A percentile compares a stretch with the other conserved stretches of the same genome.
These are phyloP conservation scores for Epiblema foenella DNA, from an alignment of 2,888 invertebrate genomes.

Conservation along the genomic window DNA sequence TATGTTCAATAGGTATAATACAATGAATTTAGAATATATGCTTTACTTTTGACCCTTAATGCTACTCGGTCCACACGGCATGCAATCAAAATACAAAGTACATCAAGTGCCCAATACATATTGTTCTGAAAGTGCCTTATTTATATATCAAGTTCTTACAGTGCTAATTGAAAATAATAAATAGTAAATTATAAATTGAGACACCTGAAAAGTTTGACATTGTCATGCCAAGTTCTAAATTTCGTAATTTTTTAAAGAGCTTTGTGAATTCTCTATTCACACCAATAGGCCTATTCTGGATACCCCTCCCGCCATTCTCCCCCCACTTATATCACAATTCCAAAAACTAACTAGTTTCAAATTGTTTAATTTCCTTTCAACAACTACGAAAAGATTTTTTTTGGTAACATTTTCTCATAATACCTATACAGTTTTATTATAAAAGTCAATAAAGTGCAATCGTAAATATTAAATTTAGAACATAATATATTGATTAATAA, in stretches of 20 bases:
- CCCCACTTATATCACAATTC: constrained; percentile 58
- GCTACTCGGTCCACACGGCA: constrained; percentile 36
- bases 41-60: constrained; percentile 65
- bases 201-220: constrained; percentile 39
- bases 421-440: constrained; percentile 64
- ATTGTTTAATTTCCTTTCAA: constrained; percentile 56
- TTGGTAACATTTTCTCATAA: constrained; percentile 48
- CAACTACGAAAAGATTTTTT: constrained; percentile 52
- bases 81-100: constrained; percentile 47
- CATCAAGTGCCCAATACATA: constrained; percentile 46
- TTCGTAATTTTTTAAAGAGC: constrained; percentile 37
- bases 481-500: constrained; percentile 56
- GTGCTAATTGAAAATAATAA: constrained; percentile 47
- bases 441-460: constrained; percentile 63
- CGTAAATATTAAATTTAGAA: constrained; percentile 54
- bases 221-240: constrained; percentile 23
- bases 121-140: constrained; percentile 51
- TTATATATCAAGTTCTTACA: constrained; percentile 48
- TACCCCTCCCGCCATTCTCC: too few relatives aligned
- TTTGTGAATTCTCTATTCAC: constrained; percentile 51
- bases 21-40: constrained; percentile 81
- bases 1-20: constrained; percentile 64
- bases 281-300: constrained; percentile 65
- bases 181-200: constrained; percentile 36
- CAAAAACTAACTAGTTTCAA: constrained; percentile 52